Conservation (phyloP, 37 sponge, comb jelly and placozoan species). For the Beroe ovata region DNA sequence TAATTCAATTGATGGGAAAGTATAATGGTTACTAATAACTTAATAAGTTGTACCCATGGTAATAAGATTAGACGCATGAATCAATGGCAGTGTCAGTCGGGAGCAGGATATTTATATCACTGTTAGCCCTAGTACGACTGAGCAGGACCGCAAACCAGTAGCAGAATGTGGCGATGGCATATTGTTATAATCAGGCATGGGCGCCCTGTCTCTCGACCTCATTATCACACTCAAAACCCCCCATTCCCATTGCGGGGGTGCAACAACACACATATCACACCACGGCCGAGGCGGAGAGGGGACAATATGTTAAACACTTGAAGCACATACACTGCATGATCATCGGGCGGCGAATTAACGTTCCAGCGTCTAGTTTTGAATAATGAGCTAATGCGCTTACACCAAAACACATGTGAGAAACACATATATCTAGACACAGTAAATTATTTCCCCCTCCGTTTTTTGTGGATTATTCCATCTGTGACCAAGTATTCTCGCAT, state of each 20-base stretch:
- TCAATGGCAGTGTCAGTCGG: neutral
- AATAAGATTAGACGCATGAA: neutral
- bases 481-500: slow-evolving; percentile 35
- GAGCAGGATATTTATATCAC: no score
- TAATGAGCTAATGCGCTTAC: neutral
- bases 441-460: neutral
- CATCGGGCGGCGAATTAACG: no score
- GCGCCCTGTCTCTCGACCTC: neutral
- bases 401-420: neutral
- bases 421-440: slow-evolving; percentile 35
- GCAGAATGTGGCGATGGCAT: no score
- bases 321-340: no score
- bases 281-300: neutral
- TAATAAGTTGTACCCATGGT: neutral
- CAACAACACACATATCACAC: no score
- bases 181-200: neutral
- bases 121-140: no score
- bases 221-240: neutral
- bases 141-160: no score
- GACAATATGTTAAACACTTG: neutral
- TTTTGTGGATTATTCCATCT: slow-evolving; percentile 55
- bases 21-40: slow-evolving; percentile 51
- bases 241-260: neutral
- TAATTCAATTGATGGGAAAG: slow-evolving; percentile 20
- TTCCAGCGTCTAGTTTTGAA: neutral